phyloP scores from a whole-genome alignment of 2,113 vertebrate genomes.

The Penelope pileata region DNA sequence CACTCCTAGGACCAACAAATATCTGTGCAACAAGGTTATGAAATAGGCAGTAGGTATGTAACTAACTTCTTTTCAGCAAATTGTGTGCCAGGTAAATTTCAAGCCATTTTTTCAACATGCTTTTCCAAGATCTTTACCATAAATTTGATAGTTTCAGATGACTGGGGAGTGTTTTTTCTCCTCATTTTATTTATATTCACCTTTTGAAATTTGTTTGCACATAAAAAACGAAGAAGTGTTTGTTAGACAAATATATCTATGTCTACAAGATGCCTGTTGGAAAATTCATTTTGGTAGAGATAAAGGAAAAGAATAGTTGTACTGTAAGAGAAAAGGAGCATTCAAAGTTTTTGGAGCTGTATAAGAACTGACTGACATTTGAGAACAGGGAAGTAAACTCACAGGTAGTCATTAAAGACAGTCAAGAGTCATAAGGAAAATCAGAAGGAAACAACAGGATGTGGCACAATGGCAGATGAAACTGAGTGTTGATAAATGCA shows the following conservation, averaged over 20 bases:
- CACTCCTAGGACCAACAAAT: not conserved
- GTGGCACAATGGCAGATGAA: not conserved
- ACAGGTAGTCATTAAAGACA: not conserved
- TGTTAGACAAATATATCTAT: not conserved
- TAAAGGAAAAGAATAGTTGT: not conserved
- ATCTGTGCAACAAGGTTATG: not conserved
- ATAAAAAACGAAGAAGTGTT: not conserved
- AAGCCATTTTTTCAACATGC: not conserved
- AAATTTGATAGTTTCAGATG: not conserved
- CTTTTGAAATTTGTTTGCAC: not conserved
- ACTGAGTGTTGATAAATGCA: not conserved
- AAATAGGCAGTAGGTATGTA: not conserved
- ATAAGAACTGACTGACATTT: not conserved
- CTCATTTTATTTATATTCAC: not conserved
- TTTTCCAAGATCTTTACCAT: not conserved
- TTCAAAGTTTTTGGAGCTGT: not conserved
- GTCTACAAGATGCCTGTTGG: not conserved
- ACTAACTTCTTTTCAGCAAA: not conserved
- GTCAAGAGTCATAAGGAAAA: not conserved
- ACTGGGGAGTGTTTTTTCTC: not conserved
- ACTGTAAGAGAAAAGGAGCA: not conserved
- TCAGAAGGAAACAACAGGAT: not conserved
- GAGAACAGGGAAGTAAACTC: not conserved
- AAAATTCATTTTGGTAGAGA: not conserved
- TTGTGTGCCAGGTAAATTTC: not conserved